These are phyloP conservation scores for Margarornis squamiger DNA, from an alignment of 2,797 vertebrate genomes.

Conservation along the genomic window DNA sequence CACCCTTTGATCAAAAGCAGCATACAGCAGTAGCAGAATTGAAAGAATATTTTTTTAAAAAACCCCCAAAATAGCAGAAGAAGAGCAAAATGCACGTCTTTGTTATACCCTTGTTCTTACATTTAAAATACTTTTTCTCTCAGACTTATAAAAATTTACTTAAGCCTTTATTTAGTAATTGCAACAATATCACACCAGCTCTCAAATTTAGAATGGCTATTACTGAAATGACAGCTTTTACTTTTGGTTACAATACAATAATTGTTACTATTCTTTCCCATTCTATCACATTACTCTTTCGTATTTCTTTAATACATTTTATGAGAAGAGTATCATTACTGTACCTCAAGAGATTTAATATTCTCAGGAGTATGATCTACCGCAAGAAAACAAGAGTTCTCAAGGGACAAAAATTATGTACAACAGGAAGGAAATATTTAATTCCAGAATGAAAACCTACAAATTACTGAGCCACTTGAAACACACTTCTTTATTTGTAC, in stretches of 20 bases:
- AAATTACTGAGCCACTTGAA: conserved; percentile 53
- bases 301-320: not conserved
- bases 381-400: not conserved
- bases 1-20: not conserved
- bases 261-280: not conserved
- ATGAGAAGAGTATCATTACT: not conserved
- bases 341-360: not conserved
- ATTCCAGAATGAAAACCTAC: conserved; percentile 21
- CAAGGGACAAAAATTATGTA: conserved; percentile 6
- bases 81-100: not conserved
- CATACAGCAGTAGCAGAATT: not conserved
- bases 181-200: not conserved
- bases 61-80: not conserved
- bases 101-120: not conserved
- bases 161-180: not conserved
- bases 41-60: not conserved
- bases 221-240: not conserved
- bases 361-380: not conserved
- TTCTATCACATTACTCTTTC: not conserved
- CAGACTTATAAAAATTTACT: not conserved
- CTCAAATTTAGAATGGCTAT: not conserved
- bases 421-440: conserved; percentile 31
- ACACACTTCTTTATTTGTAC: conserved; percentile 4
- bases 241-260: not conserved
- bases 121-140: not conserved